These are phyloP conservation scores for Caenorhabditis japonica DNA, from an alignment of 2,888 invertebrate genomes.

Conservation along the genomic window DNA sequence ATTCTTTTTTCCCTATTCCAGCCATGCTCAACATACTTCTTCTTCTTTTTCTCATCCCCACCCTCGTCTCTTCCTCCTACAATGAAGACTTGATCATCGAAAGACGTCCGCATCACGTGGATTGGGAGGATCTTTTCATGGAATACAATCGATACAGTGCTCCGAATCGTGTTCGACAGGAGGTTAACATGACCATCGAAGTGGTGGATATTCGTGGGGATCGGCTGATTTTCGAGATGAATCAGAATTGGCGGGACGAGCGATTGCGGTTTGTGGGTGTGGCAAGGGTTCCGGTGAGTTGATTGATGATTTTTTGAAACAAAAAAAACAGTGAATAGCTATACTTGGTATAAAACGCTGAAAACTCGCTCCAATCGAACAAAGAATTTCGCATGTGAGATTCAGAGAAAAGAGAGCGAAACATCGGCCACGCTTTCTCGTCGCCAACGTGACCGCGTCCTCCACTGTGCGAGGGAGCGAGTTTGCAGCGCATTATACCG, in stretches of 20 bases:
- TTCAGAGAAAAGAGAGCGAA: no score
- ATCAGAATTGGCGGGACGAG: slow-evolving; percentile 45
- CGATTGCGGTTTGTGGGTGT: slow-evolving; percentile 39
- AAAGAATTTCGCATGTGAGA: no score
- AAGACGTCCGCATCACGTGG: slow-evolving; percentile 41
- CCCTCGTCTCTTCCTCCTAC: slow-evolving; percentile 9
- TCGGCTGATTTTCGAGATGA: slow-evolving; percentile 27
- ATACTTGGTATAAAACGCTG: no score
- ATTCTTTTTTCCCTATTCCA: no score
- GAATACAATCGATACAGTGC: slow-evolving; percentile 49
- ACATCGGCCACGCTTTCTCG: no score
- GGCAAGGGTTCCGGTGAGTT: slow-evolving; percentile 18
- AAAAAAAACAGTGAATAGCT: no score
- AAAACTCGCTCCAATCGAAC: no score
- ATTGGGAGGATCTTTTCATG: slow-evolving; percentile 56
- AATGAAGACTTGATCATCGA: slow-evolving; percentile 51
- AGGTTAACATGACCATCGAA: slow-evolving; percentile 39
- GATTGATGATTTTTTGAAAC: background rate
- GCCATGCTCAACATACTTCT: no score
- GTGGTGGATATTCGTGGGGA: slow-evolving; percentile 12
- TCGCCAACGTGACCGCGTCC: no score
- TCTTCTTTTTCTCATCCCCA: background rate
- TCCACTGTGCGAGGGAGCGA: no score
- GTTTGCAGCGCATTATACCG: no score
- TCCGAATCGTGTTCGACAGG: slow-evolving; percentile 25